Evolutionary conservation across 92 coral and sea anemone species (phyloP), one percentile per base, ranked within the genome.

Genomic region (Paramuricea clavata): DNA sequence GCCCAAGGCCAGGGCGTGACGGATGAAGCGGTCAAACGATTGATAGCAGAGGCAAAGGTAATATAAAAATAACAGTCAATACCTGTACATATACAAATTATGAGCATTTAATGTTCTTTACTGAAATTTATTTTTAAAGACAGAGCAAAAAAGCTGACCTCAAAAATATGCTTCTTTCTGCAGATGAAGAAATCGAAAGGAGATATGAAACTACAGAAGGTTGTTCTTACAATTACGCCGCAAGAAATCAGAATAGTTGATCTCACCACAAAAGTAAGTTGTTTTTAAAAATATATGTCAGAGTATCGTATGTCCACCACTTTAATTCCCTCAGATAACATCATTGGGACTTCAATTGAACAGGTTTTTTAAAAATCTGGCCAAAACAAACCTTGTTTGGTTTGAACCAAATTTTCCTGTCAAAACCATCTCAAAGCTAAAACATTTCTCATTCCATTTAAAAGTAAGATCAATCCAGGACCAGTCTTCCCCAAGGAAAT

Each of bases 1-100:
- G 94, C 99, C 5, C 98, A 96, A 69, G 99, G 99, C 13, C 49
- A 87, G 28, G 99, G 99, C 7, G 95, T 98, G 76, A 94, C 99
- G 0, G 98, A 96, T 74, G 98, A 90, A 34, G 95, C 97, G 19
- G 98, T 96, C 11, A 92, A 91, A 78, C 69, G 85, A 30, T 91
- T 96, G 62, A 83, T 96, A 3, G 77, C 93, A 11, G 94, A 94
- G 71, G 81, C 93, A 0, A 96, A 93, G 95, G 96, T 91, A 33
- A 22, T 32, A 39, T 28, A 31, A 25, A 49, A 28, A 27, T 31
- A n/a, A n/a, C n/a, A n/a, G n/a, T n/a, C n/a, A n/a, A n/a, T n/a
- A n/a, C n/a, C n/a, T n/a, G n/a, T n/a, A n/a, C n/a, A n/a, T n/a
- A n/a, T n/a, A n/a, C n/a, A n/a, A n/a, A n/a, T n/a, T n/a, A n/a